Evolutionary conservation across 2,888 invertebrate genomes (phyloP).

Genomic region (Drosophila peninsularis): DNA sequence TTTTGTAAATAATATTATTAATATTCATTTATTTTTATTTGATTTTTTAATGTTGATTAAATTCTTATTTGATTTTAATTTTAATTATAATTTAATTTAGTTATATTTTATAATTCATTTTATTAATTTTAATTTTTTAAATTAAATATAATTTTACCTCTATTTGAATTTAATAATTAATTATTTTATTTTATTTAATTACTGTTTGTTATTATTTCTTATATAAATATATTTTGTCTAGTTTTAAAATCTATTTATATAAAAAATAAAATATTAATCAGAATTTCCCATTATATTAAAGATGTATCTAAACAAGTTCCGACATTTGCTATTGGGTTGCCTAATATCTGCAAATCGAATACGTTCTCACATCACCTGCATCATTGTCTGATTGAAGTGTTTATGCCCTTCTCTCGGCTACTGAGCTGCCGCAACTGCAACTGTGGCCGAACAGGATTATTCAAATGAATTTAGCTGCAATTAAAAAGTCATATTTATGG

Average conservation of each 20-base stretch:
- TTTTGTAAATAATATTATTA: too few relatives aligned
- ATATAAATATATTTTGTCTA: not conserved
- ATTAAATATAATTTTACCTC: too few relatives aligned
- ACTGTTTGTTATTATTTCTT: too few relatives aligned
- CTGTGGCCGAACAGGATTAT: constrained; percentile 10
- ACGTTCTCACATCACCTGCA: not conserved
- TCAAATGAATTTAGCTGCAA: constrained; percentile 30
- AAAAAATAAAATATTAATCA: not conserved
- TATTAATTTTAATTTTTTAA: too few relatives aligned
- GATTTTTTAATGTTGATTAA: too few relatives aligned
- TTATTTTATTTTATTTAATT: too few relatives aligned
- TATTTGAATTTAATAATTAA: too few relatives aligned
- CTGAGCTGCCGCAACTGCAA: not conserved
- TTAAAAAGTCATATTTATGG: constrained; percentile 41
- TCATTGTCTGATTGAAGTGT: not conserved
- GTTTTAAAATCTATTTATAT: not conserved
- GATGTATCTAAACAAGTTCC: not conserved
- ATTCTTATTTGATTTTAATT: too few relatives aligned
- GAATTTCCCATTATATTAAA: not conserved
- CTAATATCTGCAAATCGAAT: not conserved
- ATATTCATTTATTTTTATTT: too few relatives aligned
- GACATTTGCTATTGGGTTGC: not conserved
- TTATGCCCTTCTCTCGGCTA: not conserved
- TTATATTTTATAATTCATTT: too few relatives aligned
- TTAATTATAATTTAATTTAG: too few relatives aligned